These are phyloP conservation scores for Cheirogaleus medius DNA, from an alignment of 2,113 vertebrate genomes.

Conservation along the genomic window DNA sequence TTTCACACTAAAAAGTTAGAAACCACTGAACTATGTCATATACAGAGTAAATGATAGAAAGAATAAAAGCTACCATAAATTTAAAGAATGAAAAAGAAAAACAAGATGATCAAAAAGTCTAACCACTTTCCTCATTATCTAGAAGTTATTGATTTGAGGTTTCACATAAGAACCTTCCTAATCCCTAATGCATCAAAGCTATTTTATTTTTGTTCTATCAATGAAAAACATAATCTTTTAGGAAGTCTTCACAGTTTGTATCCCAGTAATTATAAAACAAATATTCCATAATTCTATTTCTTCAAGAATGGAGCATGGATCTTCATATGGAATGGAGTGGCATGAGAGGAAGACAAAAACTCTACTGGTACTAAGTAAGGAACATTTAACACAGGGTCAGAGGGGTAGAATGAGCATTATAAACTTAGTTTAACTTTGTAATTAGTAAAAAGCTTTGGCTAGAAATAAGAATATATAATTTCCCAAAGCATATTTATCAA, in stretches of 20 bases:
- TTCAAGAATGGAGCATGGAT: background rate
- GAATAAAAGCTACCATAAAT: background rate
- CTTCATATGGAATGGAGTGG: background rate
- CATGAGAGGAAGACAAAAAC: background rate
- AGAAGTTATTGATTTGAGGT: background rate
- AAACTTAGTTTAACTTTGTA: background rate
- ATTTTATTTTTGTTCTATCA: background rate
- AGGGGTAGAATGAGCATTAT: background rate
- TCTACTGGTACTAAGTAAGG: background rate
- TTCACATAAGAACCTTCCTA: background rate
- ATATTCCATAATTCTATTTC: background rate
- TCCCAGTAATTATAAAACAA: background rate
- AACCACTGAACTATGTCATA: background rate
- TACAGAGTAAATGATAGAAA: background rate
- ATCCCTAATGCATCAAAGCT: background rate
- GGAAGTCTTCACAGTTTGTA: background rate
- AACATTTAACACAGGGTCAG: background rate
- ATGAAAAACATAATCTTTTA: conserved; percentile 12
- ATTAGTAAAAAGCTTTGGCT: background rate
- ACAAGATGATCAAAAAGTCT: background rate
- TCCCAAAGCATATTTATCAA: conserved; percentile 3
- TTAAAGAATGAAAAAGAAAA: background rate
- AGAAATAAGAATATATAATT: background rate
- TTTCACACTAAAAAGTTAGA: background rate
- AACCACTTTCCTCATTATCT: background rate